Percentiles rank a stretch among this genome's conserved stretches.
Conservation (phyloP, 2,888 invertebrate genomes). For the Orthosia cruda region DNA sequence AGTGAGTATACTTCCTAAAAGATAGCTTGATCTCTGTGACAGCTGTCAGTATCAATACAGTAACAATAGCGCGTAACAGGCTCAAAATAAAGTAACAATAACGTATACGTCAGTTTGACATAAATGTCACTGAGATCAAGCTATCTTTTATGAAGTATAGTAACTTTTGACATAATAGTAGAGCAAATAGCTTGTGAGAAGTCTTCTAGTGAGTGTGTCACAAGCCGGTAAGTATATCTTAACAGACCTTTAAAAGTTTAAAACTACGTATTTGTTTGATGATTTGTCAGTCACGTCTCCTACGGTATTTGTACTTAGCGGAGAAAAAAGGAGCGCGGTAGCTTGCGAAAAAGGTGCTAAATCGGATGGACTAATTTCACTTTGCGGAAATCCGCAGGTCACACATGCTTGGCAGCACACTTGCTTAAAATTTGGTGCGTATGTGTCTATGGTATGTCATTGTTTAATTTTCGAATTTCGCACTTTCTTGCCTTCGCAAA, state of each 20-base stretch:
- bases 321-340: background rate
- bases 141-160: too few species aligned
- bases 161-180: constrained; percentile 9
- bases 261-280: background rate
- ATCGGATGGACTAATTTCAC: constrained; percentile 46
- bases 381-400: constrained; percentile 38
- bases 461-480: constrained; percentile 26
- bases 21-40: too few species aligned
- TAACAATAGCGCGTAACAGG: too few species aligned
- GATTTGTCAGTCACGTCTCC: constrained; percentile 63
- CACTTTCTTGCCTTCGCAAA: constrained; percentile 26
- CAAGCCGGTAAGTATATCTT: too few species aligned
- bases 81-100: too few species aligned
- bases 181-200: background rate
- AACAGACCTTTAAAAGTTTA: background rate
- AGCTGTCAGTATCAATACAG: too few species aligned
- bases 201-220: background rate
- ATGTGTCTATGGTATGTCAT: constrained; percentile 15
- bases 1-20: too few species aligned
- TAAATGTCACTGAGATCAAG: too few species aligned
- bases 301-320: constrained; percentile 85
- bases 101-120: too few species aligned
- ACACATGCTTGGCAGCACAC: constrained; percentile 26
- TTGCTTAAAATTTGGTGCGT: constrained; percentile 11
- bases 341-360: constrained; percentile 21